A percentile compares a stretch with the other conserved stretches of the same genome.
Evolutionary conservation across 2,113 vertebrate species (phyloP).

Genomic region (Zapornia atra): DNA sequence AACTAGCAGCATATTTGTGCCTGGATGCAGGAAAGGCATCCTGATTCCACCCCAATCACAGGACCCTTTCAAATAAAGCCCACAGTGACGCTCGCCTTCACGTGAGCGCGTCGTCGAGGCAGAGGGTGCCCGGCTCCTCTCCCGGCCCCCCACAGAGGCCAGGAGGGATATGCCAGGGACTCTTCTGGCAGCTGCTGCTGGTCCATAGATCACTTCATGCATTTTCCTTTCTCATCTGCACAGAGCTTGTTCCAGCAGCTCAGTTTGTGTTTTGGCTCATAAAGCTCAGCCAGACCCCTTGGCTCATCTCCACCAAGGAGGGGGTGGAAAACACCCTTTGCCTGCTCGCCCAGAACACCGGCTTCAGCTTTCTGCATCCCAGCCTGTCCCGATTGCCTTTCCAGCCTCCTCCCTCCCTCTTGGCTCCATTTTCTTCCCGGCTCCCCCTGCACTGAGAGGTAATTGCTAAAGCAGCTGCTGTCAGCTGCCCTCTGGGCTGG

Average conservation of each 20-base stretch:
- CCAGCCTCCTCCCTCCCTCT: not conserved
- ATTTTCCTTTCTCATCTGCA: not conserved
- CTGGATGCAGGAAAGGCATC: not conserved
- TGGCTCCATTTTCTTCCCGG: not conserved
- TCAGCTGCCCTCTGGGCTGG: not conserved
- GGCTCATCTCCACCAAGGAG: conserved; percentile 43
- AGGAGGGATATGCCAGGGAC: not conserved
- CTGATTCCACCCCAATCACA: not conserved
- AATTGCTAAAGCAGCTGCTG: not conserved
- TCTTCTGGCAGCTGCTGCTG: not conserved
- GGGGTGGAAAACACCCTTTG: conserved; percentile 39
- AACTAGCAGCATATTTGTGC: not conserved
- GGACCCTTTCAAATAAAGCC: not conserved
- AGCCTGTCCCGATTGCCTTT: not conserved
- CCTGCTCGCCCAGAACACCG: not conserved
- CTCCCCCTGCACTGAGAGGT: not conserved
- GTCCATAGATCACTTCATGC: not conserved
- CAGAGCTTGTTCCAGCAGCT: conserved; percentile 26
- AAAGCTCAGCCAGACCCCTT: conserved; percentile 50
- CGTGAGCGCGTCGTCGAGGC: accelerated
- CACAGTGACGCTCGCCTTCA: accelerated
- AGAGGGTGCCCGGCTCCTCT: not conserved
- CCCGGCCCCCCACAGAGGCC: not conserved
- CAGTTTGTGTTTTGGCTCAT: conserved; percentile 26
- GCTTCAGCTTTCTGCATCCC: not conserved